A percentile compares a stretch with the other conserved stretches of the same genome.
phyloP scores from a whole-genome alignment of 2,797 vertebrate species.

The Sebastes trivittatus region DNA sequence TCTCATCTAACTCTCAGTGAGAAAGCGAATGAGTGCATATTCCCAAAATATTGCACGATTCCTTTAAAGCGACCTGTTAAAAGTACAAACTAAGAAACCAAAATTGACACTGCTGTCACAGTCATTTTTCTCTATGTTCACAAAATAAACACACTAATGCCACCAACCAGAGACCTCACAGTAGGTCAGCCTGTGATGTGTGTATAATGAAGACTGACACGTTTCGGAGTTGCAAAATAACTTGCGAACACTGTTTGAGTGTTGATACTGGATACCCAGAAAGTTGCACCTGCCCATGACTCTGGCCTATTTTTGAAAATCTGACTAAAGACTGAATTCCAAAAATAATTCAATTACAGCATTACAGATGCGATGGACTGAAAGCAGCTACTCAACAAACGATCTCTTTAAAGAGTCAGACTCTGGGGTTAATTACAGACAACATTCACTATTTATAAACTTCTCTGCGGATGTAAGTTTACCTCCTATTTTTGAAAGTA shows the following conservation, averaged over 20 bases:
- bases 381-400: not conserved
- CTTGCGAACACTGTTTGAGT: too few relatives aligned
- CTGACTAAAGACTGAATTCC: not conserved
- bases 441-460: not conserved
- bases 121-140: not conserved
- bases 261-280: not conserved
- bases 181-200: not conserved
- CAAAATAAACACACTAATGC: not conserved
- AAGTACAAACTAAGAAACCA: too few relatives aligned
- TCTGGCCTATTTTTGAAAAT: not conserved
- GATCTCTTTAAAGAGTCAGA: not conserved
- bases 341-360: slow-evolving; percentile 1
- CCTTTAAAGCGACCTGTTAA: not conserved
- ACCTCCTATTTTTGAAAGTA: not conserved
- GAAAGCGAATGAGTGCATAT: too few relatives aligned
- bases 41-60: too few relatives aligned
- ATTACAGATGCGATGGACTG: not conserved
- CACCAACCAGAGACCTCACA: not conserved
- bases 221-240: too few relatives aligned
- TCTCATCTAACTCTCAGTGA: too few relatives aligned
- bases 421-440: not conserved
- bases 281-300: not conserved
- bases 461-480: not conserved
- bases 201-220: not conserved
- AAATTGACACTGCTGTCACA: too few relatives aligned